Evolutionary conservation across 2,797 vertebrate species (phyloP).

Genomic region (Sebastes alutus): DNA sequence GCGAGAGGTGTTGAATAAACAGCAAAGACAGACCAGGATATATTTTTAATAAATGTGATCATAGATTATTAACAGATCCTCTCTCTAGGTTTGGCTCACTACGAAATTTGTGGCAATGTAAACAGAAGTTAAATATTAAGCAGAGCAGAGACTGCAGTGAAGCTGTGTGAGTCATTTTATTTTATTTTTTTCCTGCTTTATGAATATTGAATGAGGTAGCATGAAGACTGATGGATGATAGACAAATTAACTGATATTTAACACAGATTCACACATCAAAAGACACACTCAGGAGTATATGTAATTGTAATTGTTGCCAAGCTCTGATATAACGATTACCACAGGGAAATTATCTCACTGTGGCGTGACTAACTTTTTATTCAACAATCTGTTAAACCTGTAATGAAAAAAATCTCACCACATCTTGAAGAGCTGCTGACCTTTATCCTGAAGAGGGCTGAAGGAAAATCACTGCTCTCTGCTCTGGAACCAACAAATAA

Average conservation of each 20-base stretch:
- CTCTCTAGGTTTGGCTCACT: conserved; percentile 46
- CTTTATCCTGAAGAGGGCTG: not conserved
- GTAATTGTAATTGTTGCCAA: not conserved
- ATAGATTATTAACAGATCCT: conserved; percentile 64
- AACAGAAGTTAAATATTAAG: conserved; percentile 74
- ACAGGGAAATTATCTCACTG: not conserved
- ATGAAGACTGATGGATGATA: conserved; percentile 38
- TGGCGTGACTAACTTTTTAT: not conserved
- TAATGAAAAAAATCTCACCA: not conserved
- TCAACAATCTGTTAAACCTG: not conserved
- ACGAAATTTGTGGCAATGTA: conserved; percentile 53
- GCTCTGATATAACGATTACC: not conserved
- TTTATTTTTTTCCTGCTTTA: conserved; percentile 14
- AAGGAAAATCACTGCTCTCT: not conserved
- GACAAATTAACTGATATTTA: conserved; percentile 37
- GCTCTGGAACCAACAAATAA: not conserved
- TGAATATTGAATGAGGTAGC: conserved; percentile 64
- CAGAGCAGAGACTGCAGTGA: conserved; percentile 21
- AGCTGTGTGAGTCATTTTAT: conserved; percentile 28
- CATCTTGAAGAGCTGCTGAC: not conserved
- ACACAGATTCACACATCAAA: conserved; percentile 6
- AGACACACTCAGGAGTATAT: not conserved
- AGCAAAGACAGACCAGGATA: conserved; percentile 36
- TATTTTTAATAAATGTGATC: conserved; percentile 65
- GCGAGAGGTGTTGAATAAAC: conserved; percentile 44